These are phyloP conservation scores for Parnassius glacialis DNA, from an alignment of 2,888 invertebrate species.

Conservation along the genomic window DNA sequence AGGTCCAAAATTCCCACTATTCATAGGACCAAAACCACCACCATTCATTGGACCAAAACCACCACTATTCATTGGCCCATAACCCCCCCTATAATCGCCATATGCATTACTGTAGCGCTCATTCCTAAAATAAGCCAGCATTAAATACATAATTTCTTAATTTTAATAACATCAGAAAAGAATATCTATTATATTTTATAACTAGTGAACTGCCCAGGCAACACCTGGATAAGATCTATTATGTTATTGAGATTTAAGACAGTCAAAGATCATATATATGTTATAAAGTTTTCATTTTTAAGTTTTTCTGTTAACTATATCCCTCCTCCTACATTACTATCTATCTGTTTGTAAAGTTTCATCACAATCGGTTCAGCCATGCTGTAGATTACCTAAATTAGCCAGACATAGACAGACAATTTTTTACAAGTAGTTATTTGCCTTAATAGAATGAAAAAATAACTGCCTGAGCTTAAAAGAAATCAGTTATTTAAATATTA, in stretches of 20 bases:
- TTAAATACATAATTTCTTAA: neutral
- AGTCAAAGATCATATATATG: neutral
- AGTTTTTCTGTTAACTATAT: too few relatives aligned
- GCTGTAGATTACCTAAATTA: too few relatives aligned
- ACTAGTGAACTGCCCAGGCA: neutral
- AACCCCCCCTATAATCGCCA: constrained; percentile 56
- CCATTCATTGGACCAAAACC: constrained; percentile 33
- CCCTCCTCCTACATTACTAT: too few relatives aligned
- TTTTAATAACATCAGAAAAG: neutral
- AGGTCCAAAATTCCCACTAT: constrained; percentile 30
- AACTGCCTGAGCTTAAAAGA: too few relatives aligned
- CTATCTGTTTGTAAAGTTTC: too few relatives aligned
- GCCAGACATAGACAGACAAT: too few relatives aligned
- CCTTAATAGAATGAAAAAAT: too few relatives aligned
- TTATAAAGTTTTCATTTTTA: too few relatives aligned
- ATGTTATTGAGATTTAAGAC: neutral
- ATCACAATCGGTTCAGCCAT: too few relatives aligned
- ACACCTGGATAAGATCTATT: neutral
- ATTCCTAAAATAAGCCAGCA: constrained; percentile 38
- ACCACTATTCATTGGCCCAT: constrained; percentile 40
- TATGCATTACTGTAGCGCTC: constrained; percentile 54
- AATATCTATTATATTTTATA: neutral
- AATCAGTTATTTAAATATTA: too few relatives aligned
- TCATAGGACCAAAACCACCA: constrained; percentile 31
- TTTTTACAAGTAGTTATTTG: too few relatives aligned